These are phyloP conservation scores for Arctia plantaginis DNA, from an alignment of 2,888 invertebrate genomes.

Conservation along the genomic window DNA sequence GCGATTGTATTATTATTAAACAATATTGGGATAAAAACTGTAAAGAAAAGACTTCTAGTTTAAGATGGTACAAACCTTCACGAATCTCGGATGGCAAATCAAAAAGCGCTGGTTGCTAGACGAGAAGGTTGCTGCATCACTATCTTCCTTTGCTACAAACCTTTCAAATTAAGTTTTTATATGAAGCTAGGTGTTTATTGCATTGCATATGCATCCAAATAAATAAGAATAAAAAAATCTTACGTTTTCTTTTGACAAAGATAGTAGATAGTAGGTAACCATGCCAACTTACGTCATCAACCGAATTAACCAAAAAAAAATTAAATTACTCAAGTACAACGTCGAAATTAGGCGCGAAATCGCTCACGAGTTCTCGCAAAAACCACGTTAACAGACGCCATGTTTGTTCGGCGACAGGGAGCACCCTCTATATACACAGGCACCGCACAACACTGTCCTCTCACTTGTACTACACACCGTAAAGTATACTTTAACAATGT, in stretches of 20 bases:
- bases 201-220: no score
- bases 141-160: no score
- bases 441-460: conserved; percentile 61
- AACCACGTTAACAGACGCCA: conserved; percentile 84
- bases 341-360: conserved; percentile 85
- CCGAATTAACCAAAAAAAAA: conserved; percentile 51
- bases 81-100: not conserved
- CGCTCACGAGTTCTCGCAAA: conserved; percentile 82
- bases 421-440: conserved; percentile 84
- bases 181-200: no score
- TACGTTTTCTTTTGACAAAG: no score
- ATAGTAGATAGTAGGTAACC: not conserved
- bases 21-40: not conserved
- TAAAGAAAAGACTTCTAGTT: not conserved
- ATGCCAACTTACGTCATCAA: conserved; percentile 37
- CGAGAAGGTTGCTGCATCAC: no score
- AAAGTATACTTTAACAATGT: conserved; percentile 37
- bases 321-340: conserved; percentile 61
- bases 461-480: conserved; percentile 23
- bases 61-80: not conserved
- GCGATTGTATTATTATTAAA: no score
- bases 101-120: no score
- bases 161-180: no score
- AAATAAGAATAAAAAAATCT: no score
- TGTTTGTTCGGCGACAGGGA: conserved; percentile 84